Conservation (phyloP, 64 coral and sea anemone genomes). For the Montipora foliosa region DNA sequence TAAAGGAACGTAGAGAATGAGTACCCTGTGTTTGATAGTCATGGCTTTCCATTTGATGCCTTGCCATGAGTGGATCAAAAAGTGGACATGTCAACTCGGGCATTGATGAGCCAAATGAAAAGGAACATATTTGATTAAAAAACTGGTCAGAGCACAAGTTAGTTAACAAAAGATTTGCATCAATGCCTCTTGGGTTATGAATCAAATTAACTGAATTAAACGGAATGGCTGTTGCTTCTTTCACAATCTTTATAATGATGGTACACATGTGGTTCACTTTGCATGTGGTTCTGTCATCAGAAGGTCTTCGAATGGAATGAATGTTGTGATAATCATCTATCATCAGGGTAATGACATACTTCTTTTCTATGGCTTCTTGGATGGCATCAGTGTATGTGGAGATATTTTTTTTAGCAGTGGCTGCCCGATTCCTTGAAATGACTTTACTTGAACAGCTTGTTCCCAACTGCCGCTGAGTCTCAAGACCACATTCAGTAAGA, state of each 20-base stretch:
- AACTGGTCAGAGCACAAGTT: slow-evolving; percentile 28
- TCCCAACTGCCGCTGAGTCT: background rate
- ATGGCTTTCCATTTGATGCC: no score
- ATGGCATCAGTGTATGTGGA: background rate
- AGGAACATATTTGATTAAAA: slow-evolving; percentile 18
- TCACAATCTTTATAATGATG: slow-evolving; percentile 48
- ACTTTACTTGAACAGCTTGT: slow-evolving; percentile 4
- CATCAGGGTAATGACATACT: background rate
- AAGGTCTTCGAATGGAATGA: slow-evolving; percentile 21
- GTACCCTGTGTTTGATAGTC: no score
- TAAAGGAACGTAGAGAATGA: no score
- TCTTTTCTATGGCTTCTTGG: background rate
- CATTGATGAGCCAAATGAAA: slow-evolving; percentile 54
- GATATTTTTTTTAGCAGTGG: background rate
- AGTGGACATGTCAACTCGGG: slow-evolving; percentile 22
- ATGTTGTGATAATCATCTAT: background rate
- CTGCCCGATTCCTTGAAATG: background rate
- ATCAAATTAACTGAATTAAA: background rate
- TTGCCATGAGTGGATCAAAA: no score
- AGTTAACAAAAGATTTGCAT: slow-evolving; percentile 44
- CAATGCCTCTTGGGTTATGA: slow-evolving; percentile 24
- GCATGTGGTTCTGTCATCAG: background rate
- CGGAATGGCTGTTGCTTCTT: slow-evolving; percentile 10
- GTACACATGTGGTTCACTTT: slow-evolving; percentile 43
- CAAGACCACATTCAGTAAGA: background rate